Base-by-base conservation (phyloP, 30 jellyfish, hydroid and myxozoan species). In the Hydractinia echinata region DNA sequence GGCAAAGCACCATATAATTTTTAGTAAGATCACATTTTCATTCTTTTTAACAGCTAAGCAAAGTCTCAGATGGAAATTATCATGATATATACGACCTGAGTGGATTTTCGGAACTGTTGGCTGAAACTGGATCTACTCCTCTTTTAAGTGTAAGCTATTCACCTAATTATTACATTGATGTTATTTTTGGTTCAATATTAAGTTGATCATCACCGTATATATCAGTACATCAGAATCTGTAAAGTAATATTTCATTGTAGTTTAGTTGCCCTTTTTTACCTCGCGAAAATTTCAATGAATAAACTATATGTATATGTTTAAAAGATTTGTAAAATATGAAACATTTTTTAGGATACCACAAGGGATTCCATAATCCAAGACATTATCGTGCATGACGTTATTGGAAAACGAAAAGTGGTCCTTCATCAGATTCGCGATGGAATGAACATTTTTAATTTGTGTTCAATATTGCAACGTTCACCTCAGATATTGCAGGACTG, bases 381-480 rank as follows among this genome's bases (percentile, higher is more conserved):
- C 68, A 56, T 56, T 56, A 56, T 56, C 68, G 68, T 56, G 68
- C 68, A 56, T n/a, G 68, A 56, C n/a, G 68, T 56, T 9, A 56
- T 56, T 56, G 68, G 68, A 9, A 56, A 56, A 56, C 10, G 68
- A 56, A 56, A 56, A 56, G 68, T 56, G 10, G 68, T 56, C n/a
- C 68, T 56, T 56, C 13, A 56, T n/a, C 68, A 56, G n/a, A 56
- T 56, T n/a, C 68, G 68, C n/a, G 68, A 56, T 9, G 68, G 68
- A 56, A 56, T 56, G 68, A 56, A 56, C n/a, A 56, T 56, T 56
- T n/a, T 56, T 10, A n/a, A 56, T 56, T 10, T 56, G 10, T 56
- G 68, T n/a, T 9, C 68, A 10, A 56, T 56, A 56, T n/a, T 56
- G 68, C 13, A 56, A 56, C 68, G n/a, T 56, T n/a, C 13, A 10